A percentile compares a stretch with the other conserved stretches of the same genome.
Conservation (phyloP, 2,797 vertebrate genomes). For the Gambusia yucatana region DNA sequence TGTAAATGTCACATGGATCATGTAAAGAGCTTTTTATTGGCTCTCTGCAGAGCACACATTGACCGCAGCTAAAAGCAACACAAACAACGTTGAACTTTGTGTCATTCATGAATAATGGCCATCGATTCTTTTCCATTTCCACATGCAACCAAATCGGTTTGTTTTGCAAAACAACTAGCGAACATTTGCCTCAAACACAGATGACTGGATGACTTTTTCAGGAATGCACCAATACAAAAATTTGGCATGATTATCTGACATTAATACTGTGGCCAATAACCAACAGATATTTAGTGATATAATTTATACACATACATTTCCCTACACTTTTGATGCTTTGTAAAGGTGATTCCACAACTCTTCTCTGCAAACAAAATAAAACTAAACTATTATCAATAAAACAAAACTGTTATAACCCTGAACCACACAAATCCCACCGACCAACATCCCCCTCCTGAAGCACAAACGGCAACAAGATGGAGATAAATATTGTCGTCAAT, state of each 20-base stretch:
- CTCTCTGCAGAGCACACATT: background rate
- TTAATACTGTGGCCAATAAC: background rate
- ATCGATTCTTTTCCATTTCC: background rate
- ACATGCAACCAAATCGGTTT: background rate
- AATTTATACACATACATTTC: background rate
- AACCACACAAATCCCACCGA: background rate
- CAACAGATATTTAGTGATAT: background rate
- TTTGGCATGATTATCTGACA: too few relatives aligned
- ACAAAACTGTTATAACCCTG: too few relatives aligned
- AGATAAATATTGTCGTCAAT: too few relatives aligned
- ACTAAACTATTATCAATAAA: too few relatives aligned
- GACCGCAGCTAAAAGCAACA: constrained; percentile 34
- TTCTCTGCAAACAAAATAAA: background rate
- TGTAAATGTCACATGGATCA: constrained; percentile 3
- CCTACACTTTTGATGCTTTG: background rate
- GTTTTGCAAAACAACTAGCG: background rate
- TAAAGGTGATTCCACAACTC: background rate
- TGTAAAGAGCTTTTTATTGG: constrained; percentile 10
- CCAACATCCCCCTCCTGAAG: background rate
- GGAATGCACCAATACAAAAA: background rate
- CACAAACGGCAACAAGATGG: background rate
- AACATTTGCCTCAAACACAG: background rate
- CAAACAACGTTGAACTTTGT: constrained; percentile 17
- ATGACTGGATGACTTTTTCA: background rate
- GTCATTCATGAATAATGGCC: constrained; percentile 21